Base-by-base conservation (phyloP, 2,888 invertebrate genomes). In the Dexiosoma caninum region DNA sequence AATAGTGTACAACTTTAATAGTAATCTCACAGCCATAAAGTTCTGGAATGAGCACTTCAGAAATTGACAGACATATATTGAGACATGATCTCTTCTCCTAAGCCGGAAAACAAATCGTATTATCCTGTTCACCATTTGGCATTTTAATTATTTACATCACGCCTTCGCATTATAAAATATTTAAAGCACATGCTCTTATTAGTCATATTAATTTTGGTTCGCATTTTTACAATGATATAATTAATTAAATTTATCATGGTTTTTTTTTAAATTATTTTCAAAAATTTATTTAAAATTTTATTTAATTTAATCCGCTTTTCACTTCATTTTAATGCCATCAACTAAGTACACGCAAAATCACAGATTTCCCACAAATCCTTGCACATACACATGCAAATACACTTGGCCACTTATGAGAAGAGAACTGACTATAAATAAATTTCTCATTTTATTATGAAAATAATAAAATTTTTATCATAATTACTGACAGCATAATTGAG, bases 401-500 rank as follows among this genome's bases (percentile, higher is more conserved):
- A n/a, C n/a, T n/a, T n/a, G n/a, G n/a, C n/a, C 19, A 40, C 10
- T 19, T 2, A 7, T 6, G 42, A 32, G 46, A n/a, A n/a, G n/a
- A n/a, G n/a, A n/a, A n/a, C 5, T 30, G 10, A 12, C 5, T 16
- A 21, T 51, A 27, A 71, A 30, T 23, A 71, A 71, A 71, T 60
- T 30, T 60, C 42, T 30, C 14, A 51, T 71, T 51, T 59, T 66
- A 72, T 72, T 51, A 44, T 49, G 62, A 72, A 72, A 64, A 72
- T 72, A 55, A 72, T 74, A 64, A 37, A n/a, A 64, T 64, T 72
- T 67, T 78, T 62, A 74, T 78, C 67, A 78, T 72, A 78, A 78
- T 78, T 78, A 67, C 67, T 74, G 78, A 78, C 78, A 78, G 46
- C 55, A 69, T 67, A 74, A 78, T 78, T 78, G 72, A 62, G 78